Percentiles rank a stretch among this genome's conserved stretches.
phyloP scores from a whole-genome alignment of 2,888 invertebrate genomes.

The Thymelicus lineola region DNA sequence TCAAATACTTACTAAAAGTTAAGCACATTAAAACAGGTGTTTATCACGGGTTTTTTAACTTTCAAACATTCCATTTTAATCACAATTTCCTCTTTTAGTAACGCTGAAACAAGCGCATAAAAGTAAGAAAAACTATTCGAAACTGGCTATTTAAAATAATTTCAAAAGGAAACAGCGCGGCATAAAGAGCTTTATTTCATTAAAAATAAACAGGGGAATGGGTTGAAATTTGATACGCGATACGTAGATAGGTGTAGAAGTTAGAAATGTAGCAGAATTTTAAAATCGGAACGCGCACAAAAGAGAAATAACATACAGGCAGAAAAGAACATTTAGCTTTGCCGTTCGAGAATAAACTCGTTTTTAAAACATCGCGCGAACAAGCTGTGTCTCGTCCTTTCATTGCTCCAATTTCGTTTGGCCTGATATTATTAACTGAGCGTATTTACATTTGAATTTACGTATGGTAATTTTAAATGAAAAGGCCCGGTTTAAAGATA shows the following conservation, averaged over 20 bases:
- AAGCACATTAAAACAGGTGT: constrained; percentile 12
- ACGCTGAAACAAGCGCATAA: constrained; percentile 32
- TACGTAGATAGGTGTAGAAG: constrained; percentile 35
- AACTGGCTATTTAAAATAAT: constrained; percentile 35
- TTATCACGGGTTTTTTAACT: constrained; percentile 21
- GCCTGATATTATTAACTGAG: constrained; percentile 33
- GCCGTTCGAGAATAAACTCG: constrained; percentile 50
- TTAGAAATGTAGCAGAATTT: constrained; percentile 47
- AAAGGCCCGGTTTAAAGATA: constrained; percentile 19
- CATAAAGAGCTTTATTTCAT: constrained; percentile 32
- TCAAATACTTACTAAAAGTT: not conserved
- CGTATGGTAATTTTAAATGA: constrained; percentile 33
- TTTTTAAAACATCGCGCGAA: constrained; percentile 44
- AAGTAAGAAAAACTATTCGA: constrained; percentile 32
- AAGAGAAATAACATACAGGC: constrained; percentile 43
- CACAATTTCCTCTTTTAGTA: constrained; percentile 23
- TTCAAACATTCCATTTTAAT: constrained; percentile 28
- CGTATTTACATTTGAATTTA: constrained; percentile 36
- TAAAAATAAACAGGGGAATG: constrained; percentile 31
- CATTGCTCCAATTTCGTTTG: constrained; percentile 38
- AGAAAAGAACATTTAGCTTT: constrained; percentile 46
- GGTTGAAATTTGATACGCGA: constrained; percentile 28
- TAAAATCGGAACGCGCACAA: constrained; percentile 46
- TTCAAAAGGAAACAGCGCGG: constrained; percentile 32
- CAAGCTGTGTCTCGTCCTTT: constrained; percentile 43